These are phyloP conservation scores for Ara ararauna DNA, from an alignment of 2,797 vertebrate genomes.

Conservation along the genomic window DNA sequence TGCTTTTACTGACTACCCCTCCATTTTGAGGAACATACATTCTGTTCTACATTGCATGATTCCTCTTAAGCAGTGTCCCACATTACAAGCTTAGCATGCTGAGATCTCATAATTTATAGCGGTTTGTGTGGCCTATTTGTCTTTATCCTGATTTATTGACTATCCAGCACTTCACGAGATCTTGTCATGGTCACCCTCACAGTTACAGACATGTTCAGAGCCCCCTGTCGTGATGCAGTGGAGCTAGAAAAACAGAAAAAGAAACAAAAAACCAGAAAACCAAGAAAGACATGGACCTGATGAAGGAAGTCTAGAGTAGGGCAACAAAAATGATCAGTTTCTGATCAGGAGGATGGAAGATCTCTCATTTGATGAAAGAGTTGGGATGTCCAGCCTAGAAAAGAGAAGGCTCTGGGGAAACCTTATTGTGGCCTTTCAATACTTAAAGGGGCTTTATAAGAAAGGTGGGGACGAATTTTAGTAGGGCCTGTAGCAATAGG, in stretches of 20 bases:
- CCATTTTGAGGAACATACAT: not conserved
- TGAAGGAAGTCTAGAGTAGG: not conserved
- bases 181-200: not conserved
- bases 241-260: not conserved
- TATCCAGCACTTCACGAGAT: not conserved
- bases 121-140: not conserved
- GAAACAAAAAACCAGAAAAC: too few relatives aligned
- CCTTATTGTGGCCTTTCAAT: not conserved
- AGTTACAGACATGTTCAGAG: not conserved
- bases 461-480: not conserved
- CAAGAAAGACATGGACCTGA: not conserved
- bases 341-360: not conserved
- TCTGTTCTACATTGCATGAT: not conserved
- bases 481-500: not conserved
- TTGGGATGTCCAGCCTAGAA: not conserved
- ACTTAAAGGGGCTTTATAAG: not conserved
- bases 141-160: not conserved
- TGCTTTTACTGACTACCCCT: not conserved
- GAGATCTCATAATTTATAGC: not conserved
- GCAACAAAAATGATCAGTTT: not conserved
- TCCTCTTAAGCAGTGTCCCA: not conserved
- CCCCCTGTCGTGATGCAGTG: not conserved
- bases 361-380: not conserved
- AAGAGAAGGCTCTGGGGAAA: not conserved
- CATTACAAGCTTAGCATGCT: not conserved